Evolutionary conservation across 2,797 vertebrate genomes (phyloP).

Genomic region (Cryptoblepharus egeriae): DNA sequence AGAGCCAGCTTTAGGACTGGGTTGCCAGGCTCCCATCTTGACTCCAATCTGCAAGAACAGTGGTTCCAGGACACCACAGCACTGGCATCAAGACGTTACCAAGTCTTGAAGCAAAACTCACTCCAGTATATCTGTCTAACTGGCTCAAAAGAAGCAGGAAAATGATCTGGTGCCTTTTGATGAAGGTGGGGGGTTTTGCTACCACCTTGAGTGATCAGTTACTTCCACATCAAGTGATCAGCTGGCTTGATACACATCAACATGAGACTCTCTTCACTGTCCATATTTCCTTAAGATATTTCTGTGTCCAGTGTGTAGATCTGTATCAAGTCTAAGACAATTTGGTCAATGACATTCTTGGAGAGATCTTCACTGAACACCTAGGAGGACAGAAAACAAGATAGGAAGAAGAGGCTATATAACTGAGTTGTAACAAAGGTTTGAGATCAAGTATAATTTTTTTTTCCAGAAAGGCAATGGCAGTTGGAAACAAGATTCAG

Average conservation of each 20-base stretch:
- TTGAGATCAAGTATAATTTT: neutral
- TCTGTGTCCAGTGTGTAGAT: constrained; percentile 90
- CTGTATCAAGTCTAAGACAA: constrained; percentile 86
- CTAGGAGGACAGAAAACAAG: neutral
- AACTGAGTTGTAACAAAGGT: neutral
- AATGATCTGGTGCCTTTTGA: neutral
- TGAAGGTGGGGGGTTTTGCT: neutral
- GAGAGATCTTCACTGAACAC: constrained; percentile 84
- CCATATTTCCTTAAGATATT: constrained; percentile 75
- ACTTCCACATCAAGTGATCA: neutral
- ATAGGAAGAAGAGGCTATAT: neutral
- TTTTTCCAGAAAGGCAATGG: neutral
- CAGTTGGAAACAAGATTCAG: neutral
- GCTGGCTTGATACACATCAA: too few species aligned
- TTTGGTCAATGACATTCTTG: constrained; percentile 82
- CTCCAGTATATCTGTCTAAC: neutral
- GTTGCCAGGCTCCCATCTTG: neutral
- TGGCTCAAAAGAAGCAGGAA: neutral
- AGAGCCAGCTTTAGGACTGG: too few species aligned
- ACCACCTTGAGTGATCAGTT: neutral
- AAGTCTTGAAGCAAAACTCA: neutral
- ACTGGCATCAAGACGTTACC: too few species aligned
- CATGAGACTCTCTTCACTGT: neutral
- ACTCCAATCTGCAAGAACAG: neutral
- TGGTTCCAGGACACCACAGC: neutral